Evolutionary conservation across 2,797 vertebrate species (phyloP).

Genomic region (Synaphobranchus kaupii): DNA sequence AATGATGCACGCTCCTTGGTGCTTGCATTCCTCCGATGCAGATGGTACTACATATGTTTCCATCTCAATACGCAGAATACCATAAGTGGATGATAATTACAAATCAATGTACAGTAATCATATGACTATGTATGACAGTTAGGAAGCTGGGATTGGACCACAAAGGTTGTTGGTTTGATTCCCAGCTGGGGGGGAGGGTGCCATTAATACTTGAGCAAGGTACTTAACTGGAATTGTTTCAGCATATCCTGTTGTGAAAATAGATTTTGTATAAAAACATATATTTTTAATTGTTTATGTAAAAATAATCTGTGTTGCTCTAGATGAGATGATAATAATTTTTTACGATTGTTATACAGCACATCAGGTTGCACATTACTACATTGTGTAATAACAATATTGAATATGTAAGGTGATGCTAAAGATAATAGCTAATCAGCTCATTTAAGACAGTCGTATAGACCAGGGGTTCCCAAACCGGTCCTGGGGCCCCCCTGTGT

Average conservation of each 20-base stretch:
- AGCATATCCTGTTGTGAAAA: too few relatives aligned
- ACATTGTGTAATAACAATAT: not conserved
- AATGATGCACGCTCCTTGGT: not conserved
- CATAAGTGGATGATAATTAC: slow-evolving; percentile 4
- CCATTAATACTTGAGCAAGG: not conserved
- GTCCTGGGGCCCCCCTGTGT: too few relatives aligned
- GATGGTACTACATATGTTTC: not conserved
- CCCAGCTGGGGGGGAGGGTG: not conserved
- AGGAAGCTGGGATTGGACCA: not conserved
- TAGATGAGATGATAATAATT: too few relatives aligned
- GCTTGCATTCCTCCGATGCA: not conserved
- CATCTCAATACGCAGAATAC: not conserved
- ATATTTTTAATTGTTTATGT: too few relatives aligned
- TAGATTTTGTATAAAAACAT: too few relatives aligned
- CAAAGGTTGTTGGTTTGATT: not conserved
- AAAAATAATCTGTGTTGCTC: too few relatives aligned
- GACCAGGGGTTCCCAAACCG: too few relatives aligned
- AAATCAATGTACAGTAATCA: slow-evolving; percentile 3
- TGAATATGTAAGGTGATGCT: not conserved
- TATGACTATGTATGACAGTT: not conserved
- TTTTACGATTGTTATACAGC: not conserved
- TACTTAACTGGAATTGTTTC: not conserved
- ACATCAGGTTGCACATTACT: not conserved
- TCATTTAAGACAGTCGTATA: too few relatives aligned
- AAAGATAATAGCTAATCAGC: not conserved